A percentile compares a stretch with the other conserved stretches of the same genome.
phyloP scores from a whole-genome alignment of 2,113 vertebrate genomes.

The Hymenochirus boettgeri region DNA sequence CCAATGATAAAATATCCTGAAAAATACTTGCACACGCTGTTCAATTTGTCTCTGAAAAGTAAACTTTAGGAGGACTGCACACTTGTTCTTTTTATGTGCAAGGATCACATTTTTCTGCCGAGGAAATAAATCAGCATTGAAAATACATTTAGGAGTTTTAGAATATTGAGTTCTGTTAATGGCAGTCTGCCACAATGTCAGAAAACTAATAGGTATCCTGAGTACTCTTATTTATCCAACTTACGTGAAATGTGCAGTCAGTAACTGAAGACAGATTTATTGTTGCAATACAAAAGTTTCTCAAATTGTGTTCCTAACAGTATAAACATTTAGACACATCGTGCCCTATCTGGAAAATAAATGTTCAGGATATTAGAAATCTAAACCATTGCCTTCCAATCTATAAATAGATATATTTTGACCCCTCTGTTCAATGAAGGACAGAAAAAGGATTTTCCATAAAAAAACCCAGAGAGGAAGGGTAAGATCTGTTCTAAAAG shows the following conservation, averaged over 20 bases:
- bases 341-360: neutral
- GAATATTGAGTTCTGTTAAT: slow-evolving; percentile 42
- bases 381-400: neutral
- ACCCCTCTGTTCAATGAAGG: too few species aligned
- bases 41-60: slow-evolving; percentile 14
- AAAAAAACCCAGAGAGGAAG: neutral
- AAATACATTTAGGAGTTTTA: slow-evolving; percentile 37
- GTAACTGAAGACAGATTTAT: slow-evolving; percentile 40
- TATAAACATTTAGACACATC: slow-evolving; percentile 17
- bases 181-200: slow-evolving; percentile 39
- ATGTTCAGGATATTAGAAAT: neutral
- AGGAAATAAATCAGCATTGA: slow-evolving; percentile 36
- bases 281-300: slow-evolving; percentile 33
- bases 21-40: neutral
- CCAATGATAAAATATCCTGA: slow-evolving; percentile 21
- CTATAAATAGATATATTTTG: too few species aligned
- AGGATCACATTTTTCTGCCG: slow-evolving; percentile 5
- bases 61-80: slow-evolving; percentile 9
- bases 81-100: neutral
- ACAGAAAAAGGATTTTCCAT: too few species aligned
- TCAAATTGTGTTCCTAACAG: slow-evolving; percentile 25
- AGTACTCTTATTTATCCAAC: slow-evolving; percentile 41
- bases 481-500: neutral
- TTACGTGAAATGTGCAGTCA: slow-evolving; percentile 40
- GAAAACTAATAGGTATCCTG: slow-evolving; percentile 40